Base-by-base conservation (phyloP, 2,113 vertebrate genomes). In the Anhinga anhinga region DNA sequence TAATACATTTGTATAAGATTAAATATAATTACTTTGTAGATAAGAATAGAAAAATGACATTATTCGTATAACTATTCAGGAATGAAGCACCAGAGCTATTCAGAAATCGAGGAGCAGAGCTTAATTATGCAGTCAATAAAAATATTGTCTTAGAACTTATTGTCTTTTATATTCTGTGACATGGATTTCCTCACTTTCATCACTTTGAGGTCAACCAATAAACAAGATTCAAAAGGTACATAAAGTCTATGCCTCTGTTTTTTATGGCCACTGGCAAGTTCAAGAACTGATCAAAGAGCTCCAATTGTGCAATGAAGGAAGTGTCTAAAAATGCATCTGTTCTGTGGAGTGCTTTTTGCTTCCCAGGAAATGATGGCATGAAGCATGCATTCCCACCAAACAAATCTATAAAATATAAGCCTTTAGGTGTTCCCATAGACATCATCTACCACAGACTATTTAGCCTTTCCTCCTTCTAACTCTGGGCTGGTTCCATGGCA, bases 341-440 rank as follows among this genome's bases (percentile, higher is more conserved):
- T 88, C 88, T 40, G 7, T 61, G 73, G 44, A 72, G 36, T 30
- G 49, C 15, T 69, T 87, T 74, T 82, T 82, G 42, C 62, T 93
- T 95, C 81, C 89, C 89, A 89, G 90, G 40, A 93, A 91, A 81
- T 10, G 23, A 74, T 59, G 16, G 50, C 59, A 93, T 7, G 40
- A 84, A 92, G 15, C n/a, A 69, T 20, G 23, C 26, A 89, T 92
- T 95, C 81, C 42, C 91, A 93, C 94, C 87, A 80, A 87, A 76
- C 56, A 84, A 59, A 69, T 79, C 11, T 5, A 15, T 86, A 76
- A 95, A 94, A 87, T 72, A 82, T 22, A 90, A 82, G 92, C 93
- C 92, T 96, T 71, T 50, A 93, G 88, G 88, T 96, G 70, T 96
- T 97, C 95, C 84, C 95, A 95, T 38, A 95, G 84, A 90, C 81